These are phyloP conservation scores for Trichomalopsis sarcophagae DNA, from an alignment of 1,140 invertebrate genomes.

Conservation along the genomic window DNA sequence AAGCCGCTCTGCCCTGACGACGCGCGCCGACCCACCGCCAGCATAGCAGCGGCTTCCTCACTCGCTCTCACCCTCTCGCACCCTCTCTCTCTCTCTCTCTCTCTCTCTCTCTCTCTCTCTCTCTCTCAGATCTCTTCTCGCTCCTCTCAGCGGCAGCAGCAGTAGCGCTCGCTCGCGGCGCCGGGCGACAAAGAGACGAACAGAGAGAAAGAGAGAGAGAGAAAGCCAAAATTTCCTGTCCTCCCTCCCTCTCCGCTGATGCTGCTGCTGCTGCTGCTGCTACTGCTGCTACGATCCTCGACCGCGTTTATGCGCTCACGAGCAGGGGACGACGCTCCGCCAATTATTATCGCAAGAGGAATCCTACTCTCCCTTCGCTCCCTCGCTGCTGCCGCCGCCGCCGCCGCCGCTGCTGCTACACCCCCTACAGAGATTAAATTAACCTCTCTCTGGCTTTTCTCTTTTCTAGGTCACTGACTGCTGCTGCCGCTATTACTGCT, in stretches of 20 bases:
- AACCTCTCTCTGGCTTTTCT: constrained; percentile 6
- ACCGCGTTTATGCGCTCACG: background rate
- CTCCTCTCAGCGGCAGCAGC: background rate
- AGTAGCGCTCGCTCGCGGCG: background rate
- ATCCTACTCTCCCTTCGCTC: background rate
- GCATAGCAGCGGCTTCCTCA: constrained; percentile 7
- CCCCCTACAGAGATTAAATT: constrained; percentile 7
- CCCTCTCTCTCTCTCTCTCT: background rate
- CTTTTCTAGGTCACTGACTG: constrained; percentile 19
- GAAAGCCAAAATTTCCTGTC: background rate
- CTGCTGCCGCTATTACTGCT: background rate
- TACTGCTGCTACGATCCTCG: background rate
- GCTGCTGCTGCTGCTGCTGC: too few species aligned
- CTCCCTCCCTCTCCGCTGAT: background rate
- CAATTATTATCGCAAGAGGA: background rate
- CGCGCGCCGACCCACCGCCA: background rate
- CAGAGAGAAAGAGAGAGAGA: constrained; percentile 23
- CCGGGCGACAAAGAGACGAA: background rate
- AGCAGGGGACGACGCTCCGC: background rate
- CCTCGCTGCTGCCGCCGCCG: background rate
- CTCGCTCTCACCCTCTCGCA: background rate
- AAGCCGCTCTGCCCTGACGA: background rate
- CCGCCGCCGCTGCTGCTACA: background rate
- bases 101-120: background rate
- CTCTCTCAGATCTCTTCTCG: background rate